These are phyloP conservation scores for Pseudomyrmex gracilis DNA, from an alignment of 1,140 invertebrate species.

Conservation along the genomic window DNA sequence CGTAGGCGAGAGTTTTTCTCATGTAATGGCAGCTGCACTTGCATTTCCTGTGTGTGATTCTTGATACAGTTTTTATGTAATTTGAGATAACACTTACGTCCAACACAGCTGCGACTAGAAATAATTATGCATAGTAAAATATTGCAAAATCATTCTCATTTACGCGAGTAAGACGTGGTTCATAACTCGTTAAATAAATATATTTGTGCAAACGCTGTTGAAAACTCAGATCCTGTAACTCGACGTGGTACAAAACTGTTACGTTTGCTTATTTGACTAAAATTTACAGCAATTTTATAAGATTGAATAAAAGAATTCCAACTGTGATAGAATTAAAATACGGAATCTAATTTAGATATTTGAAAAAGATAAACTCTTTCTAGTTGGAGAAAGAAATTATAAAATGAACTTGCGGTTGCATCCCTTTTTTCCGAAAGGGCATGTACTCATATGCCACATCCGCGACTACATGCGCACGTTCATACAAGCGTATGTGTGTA, in stretches of 20 bases:
- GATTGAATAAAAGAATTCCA: no score
- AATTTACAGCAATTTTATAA: background rate
- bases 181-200: background rate
- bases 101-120: background rate
- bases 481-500: background rate
- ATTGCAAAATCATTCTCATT: constrained; percentile 34
- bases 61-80: constrained; percentile 18
- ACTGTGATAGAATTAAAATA: no score
- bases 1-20: background rate
- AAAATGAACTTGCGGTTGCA: no score
- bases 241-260: background rate
- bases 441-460: background rate
- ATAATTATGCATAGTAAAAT: background rate
- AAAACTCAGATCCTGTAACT: constrained; percentile 1
- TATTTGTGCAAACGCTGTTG: background rate
- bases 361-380: no score
- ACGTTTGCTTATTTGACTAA: background rate
- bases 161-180: background rate
- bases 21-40: background rate
- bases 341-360: no score
- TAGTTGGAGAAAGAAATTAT: no score
- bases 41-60: background rate
- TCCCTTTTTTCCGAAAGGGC: no score
- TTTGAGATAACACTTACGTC: background rate
- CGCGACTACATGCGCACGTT: background rate